Evolutionary conservation across 2,888 invertebrate genomes (phyloP), one percentile per base, ranked within the genome.

Genomic region (Cetonia aurata): DNA sequence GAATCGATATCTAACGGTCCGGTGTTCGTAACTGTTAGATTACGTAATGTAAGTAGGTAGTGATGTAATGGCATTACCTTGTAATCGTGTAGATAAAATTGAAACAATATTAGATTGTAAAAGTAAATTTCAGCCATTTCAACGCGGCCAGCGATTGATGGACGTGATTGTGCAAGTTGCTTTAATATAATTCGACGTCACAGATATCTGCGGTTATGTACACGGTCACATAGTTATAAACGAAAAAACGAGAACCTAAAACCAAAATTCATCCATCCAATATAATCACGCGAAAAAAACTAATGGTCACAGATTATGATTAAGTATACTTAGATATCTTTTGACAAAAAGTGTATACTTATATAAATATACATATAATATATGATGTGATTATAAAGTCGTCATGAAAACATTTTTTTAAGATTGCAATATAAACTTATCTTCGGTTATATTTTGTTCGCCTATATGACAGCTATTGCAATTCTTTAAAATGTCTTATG

Each of bases 1-100:
- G 69, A 71, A 71, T 71, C 71, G 67, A 71, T 71, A 71, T 42
- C 48, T 60, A 46, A 48, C 60, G 48, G 31, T 60, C 41, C 50
- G 50, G 50, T 19, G 50, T 65, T 13, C 50, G 62, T 57, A 57
- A 44, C 42, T 57, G 42, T 50, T 65, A 37, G 37, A 37, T 62
- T 50, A 48, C 33, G 50, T 62, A 48, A 50, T 62, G 48, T 52
- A 65, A 65, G 62, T 37, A 41, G 52, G 50, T 41, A 65, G 62
- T 33, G 62, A 37, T 65, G 62, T 52, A 65, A 52, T 50, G 62
- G 37, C 41, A 15, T 41, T 50, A 37, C 60, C 25, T 48, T 48
- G 31, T 46, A 60, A 60, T 31, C 13, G 6, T 48, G 60, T 13
- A 60, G 13, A 60, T 60, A 31, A n/a, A 25, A 48, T 48, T 25